phyloP scores from a whole-genome alignment of 2,113 vertebrate genomes.

The Cyanistes caeruleus region DNA sequence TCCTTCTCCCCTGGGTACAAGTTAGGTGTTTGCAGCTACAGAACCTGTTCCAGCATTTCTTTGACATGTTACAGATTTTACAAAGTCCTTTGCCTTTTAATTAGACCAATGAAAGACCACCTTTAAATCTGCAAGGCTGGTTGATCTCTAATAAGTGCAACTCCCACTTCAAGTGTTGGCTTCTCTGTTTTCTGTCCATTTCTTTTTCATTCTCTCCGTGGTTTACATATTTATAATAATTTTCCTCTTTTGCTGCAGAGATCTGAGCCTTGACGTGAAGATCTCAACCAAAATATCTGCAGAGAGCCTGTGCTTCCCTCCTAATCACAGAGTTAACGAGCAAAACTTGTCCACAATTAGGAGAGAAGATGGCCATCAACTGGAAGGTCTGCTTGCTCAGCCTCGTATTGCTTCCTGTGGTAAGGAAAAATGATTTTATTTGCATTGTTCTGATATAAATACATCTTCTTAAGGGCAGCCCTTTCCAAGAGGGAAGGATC shows the following conservation, averaged over 20 bases:
- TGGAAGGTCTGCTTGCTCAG: slow-evolving; percentile 19
- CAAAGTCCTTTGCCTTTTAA: not conserved
- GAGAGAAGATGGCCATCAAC: slow-evolving; percentile 14
- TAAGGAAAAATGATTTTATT: not conserved
- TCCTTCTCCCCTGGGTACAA: not conserved
- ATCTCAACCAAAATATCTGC: not conserved
- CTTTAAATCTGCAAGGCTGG: not conserved
- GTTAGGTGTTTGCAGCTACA: not conserved
- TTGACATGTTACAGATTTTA: not conserved
- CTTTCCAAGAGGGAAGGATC: not conserved
- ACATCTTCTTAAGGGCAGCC: not conserved
- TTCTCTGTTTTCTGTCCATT: not conserved
- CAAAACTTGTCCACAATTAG: not conserved
- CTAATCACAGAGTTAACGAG: not conserved
- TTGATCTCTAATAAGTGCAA: not conserved
- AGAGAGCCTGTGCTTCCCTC: not conserved
- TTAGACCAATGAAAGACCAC: not conserved
- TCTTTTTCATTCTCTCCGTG: fast-evolving
- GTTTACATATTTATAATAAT: not conserved
- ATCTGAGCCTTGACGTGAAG: slow-evolving; percentile 12
- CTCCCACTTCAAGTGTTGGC: fast-evolving
- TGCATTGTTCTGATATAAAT: not conserved
- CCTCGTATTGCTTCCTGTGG: slow-evolving; percentile 10
- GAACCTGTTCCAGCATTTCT: not conserved
- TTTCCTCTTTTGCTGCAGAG: not conserved